These are phyloP conservation scores for Diabrotica undecimpunctata DNA, from an alignment of 1,140 invertebrate genomes.

Conservation along the genomic window DNA sequence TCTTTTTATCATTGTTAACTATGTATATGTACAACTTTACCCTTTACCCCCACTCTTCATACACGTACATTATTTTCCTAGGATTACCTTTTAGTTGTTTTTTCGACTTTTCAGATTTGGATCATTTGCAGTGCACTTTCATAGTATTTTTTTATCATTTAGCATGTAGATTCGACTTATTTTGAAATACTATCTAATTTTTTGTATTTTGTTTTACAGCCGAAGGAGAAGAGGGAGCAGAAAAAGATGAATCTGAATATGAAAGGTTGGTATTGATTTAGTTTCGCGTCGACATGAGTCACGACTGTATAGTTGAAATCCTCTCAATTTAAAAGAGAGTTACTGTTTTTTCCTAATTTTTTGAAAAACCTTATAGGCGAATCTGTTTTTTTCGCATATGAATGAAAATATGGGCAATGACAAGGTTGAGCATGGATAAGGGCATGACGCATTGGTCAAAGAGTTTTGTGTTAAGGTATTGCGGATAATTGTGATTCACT, in stretches of 20 bases:
- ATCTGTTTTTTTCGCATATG: too few species aligned
- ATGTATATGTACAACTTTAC: neutral
- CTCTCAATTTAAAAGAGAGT: too few species aligned
- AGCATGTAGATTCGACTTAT: slow-evolving; percentile 20
- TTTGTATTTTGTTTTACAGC: slow-evolving; percentile 31
- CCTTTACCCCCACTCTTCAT: neutral
- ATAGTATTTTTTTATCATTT: slow-evolving; percentile 21
- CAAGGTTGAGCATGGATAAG: too few species aligned
- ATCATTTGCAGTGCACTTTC: slow-evolving; percentile 28
- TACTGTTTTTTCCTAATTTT: too few species aligned
- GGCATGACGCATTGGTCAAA: too few species aligned
- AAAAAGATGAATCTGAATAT: slow-evolving; percentile 23
- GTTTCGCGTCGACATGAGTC: too few species aligned
- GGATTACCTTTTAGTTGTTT: slow-evolving; percentile 9
- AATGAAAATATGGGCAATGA: too few species aligned
- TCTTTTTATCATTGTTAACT: neutral
- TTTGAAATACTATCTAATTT: slow-evolving; percentile 15
- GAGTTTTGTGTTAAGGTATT: too few species aligned
- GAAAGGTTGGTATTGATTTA: slow-evolving; percentile 18
- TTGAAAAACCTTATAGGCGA: too few species aligned
- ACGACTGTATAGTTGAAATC: too few species aligned
- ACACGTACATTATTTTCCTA: neutral
- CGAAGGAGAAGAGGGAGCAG: slow-evolving; percentile 31
- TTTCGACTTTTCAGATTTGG: slow-evolving; percentile 27
- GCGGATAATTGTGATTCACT: too few species aligned